Base-by-base conservation (phyloP, 2,888 invertebrate species). In the Leptopterna dolabrata region DNA sequence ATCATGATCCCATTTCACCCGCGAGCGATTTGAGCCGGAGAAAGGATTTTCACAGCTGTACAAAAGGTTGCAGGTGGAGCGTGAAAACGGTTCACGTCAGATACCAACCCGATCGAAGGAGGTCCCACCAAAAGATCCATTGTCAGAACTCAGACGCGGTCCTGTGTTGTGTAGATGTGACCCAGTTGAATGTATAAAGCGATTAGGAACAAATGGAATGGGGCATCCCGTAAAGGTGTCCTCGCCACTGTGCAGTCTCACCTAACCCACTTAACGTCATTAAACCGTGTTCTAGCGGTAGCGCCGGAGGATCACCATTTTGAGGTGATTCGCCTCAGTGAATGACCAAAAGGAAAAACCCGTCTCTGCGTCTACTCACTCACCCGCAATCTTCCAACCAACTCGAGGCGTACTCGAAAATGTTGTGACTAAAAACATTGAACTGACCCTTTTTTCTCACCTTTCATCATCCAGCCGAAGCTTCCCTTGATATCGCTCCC, bases 231-330 rank as follows among this genome's bases (percentile, higher is more conserved):
- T 27, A 73, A 41, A 41, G 41, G 73, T 30, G n/a, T 73, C 73
- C 73, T 14, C 71, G 71, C 13, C 73, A 16, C 16, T 41, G 36
- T 36, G 41, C 11, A 73, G 73, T 16, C 41, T 14, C 19, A 30
- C 73, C 36, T 41, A 73, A 29, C 73, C 45, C 45, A 27, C 45
- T 45, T 78, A 45, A 78, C 78, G 45, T 43, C 78, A 78, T 78
- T 78, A 78, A 78, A 78, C 78, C 78, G 78, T 78, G n/a, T 78
- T 78, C 78, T 78, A 78, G 78, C 78, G 78, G 78, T 45, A 41
- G 6, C 27, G 14, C 78, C 27, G 27, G 63, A 24, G 63, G 27
- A 24, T 19, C 63, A 24, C 63, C 63, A 27, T 63, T 63, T 27
- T 45, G 14, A 14, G 41, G 27, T 78, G 45, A 78, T 78, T 78